These are phyloP conservation scores for Trileptium ribeirensis DNA, from an alignment of 2,888 invertebrate genomes.

Conservation along the genomic window DNA sequence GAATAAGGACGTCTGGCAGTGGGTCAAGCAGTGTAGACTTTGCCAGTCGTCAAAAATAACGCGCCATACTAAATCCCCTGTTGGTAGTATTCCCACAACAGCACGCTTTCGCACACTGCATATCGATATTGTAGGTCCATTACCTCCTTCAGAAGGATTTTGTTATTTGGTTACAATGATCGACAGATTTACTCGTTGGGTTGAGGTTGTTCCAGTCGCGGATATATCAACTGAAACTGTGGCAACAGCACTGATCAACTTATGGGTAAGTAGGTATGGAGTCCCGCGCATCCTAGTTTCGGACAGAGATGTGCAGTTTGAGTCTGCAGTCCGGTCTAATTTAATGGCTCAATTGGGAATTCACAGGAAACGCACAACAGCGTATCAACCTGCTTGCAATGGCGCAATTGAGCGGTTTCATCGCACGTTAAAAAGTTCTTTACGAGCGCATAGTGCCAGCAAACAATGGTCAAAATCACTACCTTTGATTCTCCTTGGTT, in stretches of 20 bases:
- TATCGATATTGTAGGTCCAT: too few species aligned
- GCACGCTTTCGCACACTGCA: neutral
- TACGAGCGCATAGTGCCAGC: neutral
- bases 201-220: neutral
- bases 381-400: too few species aligned
- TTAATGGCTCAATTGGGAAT: neutral
- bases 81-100: neutral
- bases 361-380: neutral
- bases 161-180: neutral
- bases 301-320: neutral
- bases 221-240: neutral
- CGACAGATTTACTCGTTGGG: too few species aligned
- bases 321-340: neutral
- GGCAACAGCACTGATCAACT: neutral
- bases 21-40: neutral
- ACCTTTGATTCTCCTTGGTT: neutral
- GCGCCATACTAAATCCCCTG: neutral
- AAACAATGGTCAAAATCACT: neutral
- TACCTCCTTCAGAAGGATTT: neutral
- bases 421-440: neutral
- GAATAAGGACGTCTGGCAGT: neutral
- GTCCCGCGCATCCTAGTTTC: neutral
- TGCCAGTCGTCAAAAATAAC: neutral
- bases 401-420: too few species aligned
- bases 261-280: neutral